Base-by-base conservation (phyloP, 2,113 vertebrate genomes). In the Motacilla tschutschensis region DNA sequence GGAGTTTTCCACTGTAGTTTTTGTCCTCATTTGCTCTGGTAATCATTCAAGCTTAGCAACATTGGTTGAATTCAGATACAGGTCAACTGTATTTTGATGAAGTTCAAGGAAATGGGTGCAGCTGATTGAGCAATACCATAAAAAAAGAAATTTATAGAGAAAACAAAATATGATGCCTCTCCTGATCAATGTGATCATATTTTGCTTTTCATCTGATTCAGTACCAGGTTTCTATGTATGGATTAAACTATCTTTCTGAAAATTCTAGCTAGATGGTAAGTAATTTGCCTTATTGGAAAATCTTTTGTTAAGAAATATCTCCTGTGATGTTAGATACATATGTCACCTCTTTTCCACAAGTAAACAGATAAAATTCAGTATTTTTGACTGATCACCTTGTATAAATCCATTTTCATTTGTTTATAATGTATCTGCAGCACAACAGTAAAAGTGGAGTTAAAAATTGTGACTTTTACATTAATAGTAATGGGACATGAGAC, bases 1-100 rank as follows among this genome's bases (percentile, higher is more conserved):
- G 44, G 57, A 93, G 89, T 85, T 87, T 89, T 87, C 70, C 66
- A 79, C 65, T 63, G 74, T 15, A 63, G 46, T 75, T 92, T 79
- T 75, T 86, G 66, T 79, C 71, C 83, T 90, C 54, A 19, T 92
- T 92, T 91, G 59, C 57, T 90, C 75, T 38, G 64, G 51, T 64
- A 92, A 89, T 74, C 79, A 80, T 83, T 87, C 88, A 87, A 60
- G 63, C 80, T 77, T 88, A 77, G 69, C 74, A 85, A 65, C 29
- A 57, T 64, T 90, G 76, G 58, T 54, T 85, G 73, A 87, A 83
- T 89, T 66, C 59, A 74, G 79, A 87, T 59, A 76, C 63, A 81
- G 72, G 69, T 85, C 77, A 92, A 79, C 80, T 65, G 48, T 57
- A 70, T 89, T 87, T 85, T 8, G 2, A 58, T 47, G 38, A 93